Percentiles rank a stretch among this genome's conserved stretches.
These are phyloP conservation scores for Shinisaurus crocodilurus DNA, from an alignment of 2,113 vertebrate genomes.

Conservation along the genomic window DNA sequence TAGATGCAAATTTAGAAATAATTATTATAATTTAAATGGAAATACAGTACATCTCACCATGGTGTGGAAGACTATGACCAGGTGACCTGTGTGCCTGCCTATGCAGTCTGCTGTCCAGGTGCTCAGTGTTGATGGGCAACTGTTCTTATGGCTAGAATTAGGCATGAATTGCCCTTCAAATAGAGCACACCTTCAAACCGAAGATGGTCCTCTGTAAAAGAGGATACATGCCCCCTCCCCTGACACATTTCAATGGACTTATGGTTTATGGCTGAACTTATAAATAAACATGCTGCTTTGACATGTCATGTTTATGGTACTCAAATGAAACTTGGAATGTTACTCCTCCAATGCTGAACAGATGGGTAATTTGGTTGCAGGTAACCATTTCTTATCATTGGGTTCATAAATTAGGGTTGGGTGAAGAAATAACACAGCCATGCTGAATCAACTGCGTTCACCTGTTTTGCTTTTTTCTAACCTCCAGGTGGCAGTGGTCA, in stretches of 20 bases:
- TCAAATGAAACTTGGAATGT: not conserved
- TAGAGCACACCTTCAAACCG: too few species aligned
- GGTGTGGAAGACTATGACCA: too few species aligned
- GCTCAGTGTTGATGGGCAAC: too few species aligned
- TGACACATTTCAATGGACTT: not conserved
- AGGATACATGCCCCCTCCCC: too few species aligned
- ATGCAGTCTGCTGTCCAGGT: too few species aligned
- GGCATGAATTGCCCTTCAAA: too few species aligned
- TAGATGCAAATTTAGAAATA: too few species aligned
- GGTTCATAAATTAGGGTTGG: not conserved
- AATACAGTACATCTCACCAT: too few species aligned
- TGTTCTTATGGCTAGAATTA: too few species aligned
- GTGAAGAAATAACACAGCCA: not conserved
- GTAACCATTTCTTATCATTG: not conserved
- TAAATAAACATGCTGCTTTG: not conserved
- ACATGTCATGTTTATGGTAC: not conserved
- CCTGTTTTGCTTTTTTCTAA: not conserved
- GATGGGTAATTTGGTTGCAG: not conserved
- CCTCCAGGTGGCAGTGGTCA: not conserved
- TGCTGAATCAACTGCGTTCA: not conserved
- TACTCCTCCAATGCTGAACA: not conserved
- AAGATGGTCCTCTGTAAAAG: too few species aligned
- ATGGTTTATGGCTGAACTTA: not conserved
- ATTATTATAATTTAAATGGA: too few species aligned
- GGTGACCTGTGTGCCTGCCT: too few species aligned